phyloP scores from a whole-genome alignment of 2,797 vertebrate species.

The Microhierax caerulescens region DNA sequence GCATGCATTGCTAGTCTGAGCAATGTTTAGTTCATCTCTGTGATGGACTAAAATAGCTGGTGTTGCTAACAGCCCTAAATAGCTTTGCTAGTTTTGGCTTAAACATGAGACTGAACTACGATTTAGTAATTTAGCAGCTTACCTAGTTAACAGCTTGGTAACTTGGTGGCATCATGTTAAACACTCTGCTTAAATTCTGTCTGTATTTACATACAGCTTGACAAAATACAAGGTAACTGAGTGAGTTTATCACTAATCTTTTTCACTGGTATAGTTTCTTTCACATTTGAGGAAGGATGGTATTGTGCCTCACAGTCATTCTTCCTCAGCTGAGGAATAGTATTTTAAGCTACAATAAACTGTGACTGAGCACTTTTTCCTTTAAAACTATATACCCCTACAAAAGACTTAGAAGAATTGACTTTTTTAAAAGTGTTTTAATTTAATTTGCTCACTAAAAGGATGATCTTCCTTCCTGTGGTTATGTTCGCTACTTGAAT shows the following conservation, averaged over 20 bases:
- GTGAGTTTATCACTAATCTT: neutral
- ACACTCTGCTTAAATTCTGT: neutral
- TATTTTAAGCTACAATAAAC: neutral
- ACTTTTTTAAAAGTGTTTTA: neutral
- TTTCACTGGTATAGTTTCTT: neutral
- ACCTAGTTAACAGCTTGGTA: neutral
- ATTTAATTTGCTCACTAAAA: neutral
- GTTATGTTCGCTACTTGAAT: neutral
- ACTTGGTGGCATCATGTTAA: neutral
- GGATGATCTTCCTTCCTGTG: neutral
- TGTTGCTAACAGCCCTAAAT: neutral
- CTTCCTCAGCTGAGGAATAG: neutral
- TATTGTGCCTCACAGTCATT: neutral
- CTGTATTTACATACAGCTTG: neutral
- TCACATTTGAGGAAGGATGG: neutral
- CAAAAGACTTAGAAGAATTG: neutral
- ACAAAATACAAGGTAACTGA: neutral
- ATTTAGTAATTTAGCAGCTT: neutral
- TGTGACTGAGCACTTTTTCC: neutral
- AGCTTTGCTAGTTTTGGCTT: neutral
- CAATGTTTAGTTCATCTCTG: neutral
- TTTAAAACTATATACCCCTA: neutral
- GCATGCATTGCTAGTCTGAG: neutral
- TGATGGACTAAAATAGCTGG: neutral
- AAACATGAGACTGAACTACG: neutral